Conservation (phyloP, 2,113 vertebrate genomes). For the Galeopterus variegatus region DNA sequence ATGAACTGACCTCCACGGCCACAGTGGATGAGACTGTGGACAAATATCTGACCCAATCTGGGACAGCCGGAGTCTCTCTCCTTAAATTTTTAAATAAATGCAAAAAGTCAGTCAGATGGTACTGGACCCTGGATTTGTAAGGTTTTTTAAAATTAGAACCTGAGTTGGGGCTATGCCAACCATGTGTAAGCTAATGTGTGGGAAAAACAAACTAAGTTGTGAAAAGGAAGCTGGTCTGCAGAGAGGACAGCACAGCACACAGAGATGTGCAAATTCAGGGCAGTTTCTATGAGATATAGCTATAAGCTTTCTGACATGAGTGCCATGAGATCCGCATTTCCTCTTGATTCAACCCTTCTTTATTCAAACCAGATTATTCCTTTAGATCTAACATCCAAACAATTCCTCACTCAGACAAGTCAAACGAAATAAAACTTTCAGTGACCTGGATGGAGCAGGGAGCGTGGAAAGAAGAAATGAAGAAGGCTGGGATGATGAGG, state of each 20-base stretch:
- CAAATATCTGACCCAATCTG: neutral
- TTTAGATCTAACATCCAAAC: neutral
- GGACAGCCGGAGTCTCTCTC: neutral
- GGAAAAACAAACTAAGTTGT: neutral
- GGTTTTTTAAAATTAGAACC: neutral
- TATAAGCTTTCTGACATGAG: neutral
- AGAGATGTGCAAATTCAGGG: neutral
- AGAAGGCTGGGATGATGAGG: neutral
- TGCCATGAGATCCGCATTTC: neutral
- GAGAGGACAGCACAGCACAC: neutral
- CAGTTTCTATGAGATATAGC: neutral
- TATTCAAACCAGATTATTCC: neutral
- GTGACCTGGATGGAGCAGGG: neutral
- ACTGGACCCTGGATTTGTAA: neutral
- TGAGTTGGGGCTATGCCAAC: neutral
- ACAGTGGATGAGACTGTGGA: neutral
- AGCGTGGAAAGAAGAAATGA: neutral
- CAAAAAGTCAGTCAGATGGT: neutral
- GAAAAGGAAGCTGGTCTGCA: neutral
- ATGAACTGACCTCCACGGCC: neutral
- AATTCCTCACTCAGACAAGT: neutral
- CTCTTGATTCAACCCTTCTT: neutral
- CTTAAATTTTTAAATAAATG: conserved; percentile 40
- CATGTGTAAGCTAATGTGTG: neutral
- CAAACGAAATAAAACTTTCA: conserved; percentile 49